Evolutionary conservation across 1,140 invertebrate species (phyloP).

Genomic region (Drosophila littoralis): DNA sequence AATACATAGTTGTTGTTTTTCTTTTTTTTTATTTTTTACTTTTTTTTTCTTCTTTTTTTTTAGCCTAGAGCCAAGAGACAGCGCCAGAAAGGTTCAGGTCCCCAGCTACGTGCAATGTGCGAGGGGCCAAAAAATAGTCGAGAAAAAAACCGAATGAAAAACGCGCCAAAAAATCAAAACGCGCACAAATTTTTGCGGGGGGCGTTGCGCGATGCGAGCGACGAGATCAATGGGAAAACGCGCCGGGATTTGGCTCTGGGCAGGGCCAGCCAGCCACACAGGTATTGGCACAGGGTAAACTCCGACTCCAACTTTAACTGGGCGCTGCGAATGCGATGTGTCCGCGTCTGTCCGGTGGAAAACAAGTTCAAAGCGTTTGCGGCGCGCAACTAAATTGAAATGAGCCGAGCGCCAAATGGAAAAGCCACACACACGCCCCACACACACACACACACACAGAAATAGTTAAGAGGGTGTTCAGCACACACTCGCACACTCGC

Average conservation of each 20-base stretch:
- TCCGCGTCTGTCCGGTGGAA: slow-evolving; percentile 60
- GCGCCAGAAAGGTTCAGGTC: slow-evolving; percentile 55
- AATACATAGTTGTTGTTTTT: slow-evolving; percentile 72
- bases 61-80: slow-evolving; percentile 52
- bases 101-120: slow-evolving; percentile 45
- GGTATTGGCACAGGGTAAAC: slow-evolving; percentile 3
- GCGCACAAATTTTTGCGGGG: slow-evolving; percentile 62
- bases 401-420: slow-evolving; percentile 67
- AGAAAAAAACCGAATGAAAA: slow-evolving; percentile 66
- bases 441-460: slow-evolving; percentile 5
- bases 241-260: slow-evolving; percentile 31
- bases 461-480: slow-evolving; percentile 44
- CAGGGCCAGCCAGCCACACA: slow-evolving; percentile 39
- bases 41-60: slow-evolving; percentile 13
- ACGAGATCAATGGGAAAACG: slow-evolving; percentile 66
- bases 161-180: slow-evolving; percentile 80
- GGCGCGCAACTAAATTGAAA: slow-evolving; percentile 81
- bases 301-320: slow-evolving; percentile 7
- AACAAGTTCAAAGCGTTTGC: slow-evolving; percentile 82
- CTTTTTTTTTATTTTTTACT: slow-evolving; percentile 5
- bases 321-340: slow-evolving; percentile 16
- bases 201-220: slow-evolving; percentile 44
- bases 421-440: slow-evolving; percentile 57
- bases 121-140: slow-evolving; percentile 39
- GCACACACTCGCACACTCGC: slow-evolving; percentile 14